A percentile compares a stretch with the other conserved stretches of the same genome.
These are phyloP conservation scores for Sitta carolinensis DNA, from an alignment of 2,797 vertebrate genomes.

Conservation along the genomic window DNA sequence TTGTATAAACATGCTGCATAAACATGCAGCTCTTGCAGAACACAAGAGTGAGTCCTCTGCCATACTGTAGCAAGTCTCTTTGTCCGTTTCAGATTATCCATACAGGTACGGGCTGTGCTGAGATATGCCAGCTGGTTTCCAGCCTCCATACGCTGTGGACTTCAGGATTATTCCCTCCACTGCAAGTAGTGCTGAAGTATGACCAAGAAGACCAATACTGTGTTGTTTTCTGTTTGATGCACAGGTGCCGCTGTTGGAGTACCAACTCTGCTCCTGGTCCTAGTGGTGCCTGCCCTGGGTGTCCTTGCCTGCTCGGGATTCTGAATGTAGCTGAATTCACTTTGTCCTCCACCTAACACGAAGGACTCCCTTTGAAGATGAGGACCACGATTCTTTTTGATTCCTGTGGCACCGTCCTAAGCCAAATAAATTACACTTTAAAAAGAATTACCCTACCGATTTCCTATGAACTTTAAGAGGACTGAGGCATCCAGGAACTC, in stretches of 20 bases:
- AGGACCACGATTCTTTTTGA: constrained; percentile 81
- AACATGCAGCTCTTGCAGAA: neutral
- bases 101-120: neutral
- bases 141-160: neutral
- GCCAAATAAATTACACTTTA: constrained; percentile 77
- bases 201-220: neutral
- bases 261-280: constrained; percentile 72
- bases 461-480: constrained; percentile 75
- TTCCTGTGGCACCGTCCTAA: constrained; percentile 76
- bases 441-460: constrained; percentile 72
- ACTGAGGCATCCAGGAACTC: constrained; percentile 87
- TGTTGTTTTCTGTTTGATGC: constrained; percentile 9
- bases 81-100: neutral
- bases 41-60: neutral
- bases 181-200: neutral
- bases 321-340: constrained; percentile 89
- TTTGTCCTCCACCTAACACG: constrained; percentile 75
- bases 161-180: neutral
- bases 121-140: neutral
- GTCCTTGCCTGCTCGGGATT: constrained; percentile 84
- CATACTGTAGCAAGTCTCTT: neutral
- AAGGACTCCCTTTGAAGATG: constrained; percentile 79
- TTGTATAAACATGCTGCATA: constrained; percentile 5
- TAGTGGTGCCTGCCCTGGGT: constrained; percentile 80
- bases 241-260: constrained; percentile 78